Evolutionary conservation across 2,888 invertebrate species (phyloP).

Genomic region (Sarcophaga caerulescens): DNA sequence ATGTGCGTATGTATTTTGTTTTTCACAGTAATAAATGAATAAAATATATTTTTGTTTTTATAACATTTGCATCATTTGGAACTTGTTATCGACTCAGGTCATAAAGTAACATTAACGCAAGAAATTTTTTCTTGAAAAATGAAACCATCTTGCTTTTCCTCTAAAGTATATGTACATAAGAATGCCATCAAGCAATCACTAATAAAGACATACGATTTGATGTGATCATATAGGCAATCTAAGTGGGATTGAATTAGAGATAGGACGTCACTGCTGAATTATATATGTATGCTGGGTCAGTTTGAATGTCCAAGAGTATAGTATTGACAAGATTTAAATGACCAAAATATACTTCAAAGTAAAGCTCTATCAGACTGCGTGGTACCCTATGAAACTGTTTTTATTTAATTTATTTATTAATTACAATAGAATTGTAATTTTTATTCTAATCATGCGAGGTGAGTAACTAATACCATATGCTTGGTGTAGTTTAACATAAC

Average conservation of each 20-base stretch:
- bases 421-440: no score
- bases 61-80: conserved; percentile 56
- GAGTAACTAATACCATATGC: no score
- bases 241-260: conserved; percentile 51
- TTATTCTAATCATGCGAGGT: no score
- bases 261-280: not conserved
- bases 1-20: conserved; percentile 15
- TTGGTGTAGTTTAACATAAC: no score
- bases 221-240: conserved; percentile 48
- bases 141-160: not conserved
- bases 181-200: conserved; percentile 46
- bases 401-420: no score
- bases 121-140: conserved; percentile 10
- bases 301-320: not conserved
- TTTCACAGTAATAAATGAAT: conserved; percentile 62
- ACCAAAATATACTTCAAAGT: no score
- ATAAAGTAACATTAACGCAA: conserved; percentile 23
- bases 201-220: conserved; percentile 69
- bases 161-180: not conserved
- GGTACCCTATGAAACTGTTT: no score
- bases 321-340: not conserved
- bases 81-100: conserved; percentile 54
- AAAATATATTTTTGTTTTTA: conserved; percentile 52
- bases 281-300: conserved; percentile 8
- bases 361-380: no score